Conservation (phyloP, 1,140 invertebrate genomes). For the Brachionus rotundiformis region DNA sequence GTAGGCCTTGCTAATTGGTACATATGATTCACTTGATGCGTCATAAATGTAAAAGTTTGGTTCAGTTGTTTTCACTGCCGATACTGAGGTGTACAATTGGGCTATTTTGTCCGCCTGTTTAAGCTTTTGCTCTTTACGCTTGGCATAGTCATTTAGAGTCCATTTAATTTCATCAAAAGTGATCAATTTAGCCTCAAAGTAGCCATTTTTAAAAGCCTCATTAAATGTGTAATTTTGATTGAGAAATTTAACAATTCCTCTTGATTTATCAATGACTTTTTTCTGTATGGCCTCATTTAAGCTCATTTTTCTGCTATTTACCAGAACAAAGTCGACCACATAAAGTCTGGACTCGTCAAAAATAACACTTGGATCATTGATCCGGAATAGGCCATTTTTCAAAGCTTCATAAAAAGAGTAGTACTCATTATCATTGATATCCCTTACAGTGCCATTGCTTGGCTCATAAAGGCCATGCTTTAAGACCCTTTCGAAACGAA, state of each 20-base stretch:
- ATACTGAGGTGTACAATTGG: neutral
- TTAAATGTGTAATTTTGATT: neutral
- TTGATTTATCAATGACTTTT: conserved; percentile 22
- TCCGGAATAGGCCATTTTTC: neutral
- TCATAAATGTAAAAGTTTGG: conserved; percentile 8
- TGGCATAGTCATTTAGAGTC: neutral
- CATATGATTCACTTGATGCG: neutral
- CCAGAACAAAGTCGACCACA: neutral
- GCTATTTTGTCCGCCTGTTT: neutral
- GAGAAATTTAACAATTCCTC: neutral
- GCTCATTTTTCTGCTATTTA: conserved; percentile 25
- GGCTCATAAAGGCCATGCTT: neutral
- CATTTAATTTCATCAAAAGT: neutral
- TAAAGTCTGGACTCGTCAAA: conserved; percentile 4
- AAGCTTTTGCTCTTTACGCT: neutral
- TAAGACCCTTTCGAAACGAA: conserved; percentile 10
- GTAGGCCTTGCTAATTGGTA: neutral
- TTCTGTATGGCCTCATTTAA: neutral
- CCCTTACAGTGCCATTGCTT: neutral
- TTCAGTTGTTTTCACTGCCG: neutral
- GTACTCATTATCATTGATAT: neutral
- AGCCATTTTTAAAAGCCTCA: conserved; percentile 28
- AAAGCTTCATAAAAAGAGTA: neutral
- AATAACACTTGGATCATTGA: neutral
- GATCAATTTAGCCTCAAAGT: neutral